Evolutionary conservation across 2,888 invertebrate species (phyloP).

Genomic region (Acleris holmiana): DNA sequence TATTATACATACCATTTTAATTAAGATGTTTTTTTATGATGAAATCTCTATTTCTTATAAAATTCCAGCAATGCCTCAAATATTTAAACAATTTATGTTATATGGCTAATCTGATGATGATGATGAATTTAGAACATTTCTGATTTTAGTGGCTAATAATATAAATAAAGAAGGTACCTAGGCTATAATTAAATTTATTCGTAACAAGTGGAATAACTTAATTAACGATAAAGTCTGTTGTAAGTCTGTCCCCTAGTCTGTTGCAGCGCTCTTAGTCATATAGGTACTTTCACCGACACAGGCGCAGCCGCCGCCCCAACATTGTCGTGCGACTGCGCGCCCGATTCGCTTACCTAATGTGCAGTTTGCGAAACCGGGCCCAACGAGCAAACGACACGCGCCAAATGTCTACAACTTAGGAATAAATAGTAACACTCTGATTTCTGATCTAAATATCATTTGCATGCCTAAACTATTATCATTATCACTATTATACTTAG

Average conservation of each 20-base stretch:
- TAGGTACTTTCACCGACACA: slow-evolving; percentile 69
- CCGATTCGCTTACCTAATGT: slow-evolving; percentile 75
- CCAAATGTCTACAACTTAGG: slow-evolving; percentile 53
- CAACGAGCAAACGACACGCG: slow-evolving; percentile 56
- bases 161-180: no score
- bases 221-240: slow-evolving; percentile 48
- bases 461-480: slow-evolving; percentile 12
- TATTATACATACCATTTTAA: no score
- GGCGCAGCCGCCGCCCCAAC: slow-evolving; percentile 58
- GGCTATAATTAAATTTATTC: slow-evolving; percentile 6
- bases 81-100: no score
- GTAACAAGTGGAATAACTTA: slow-evolving; percentile 40
- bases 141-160: neutral
- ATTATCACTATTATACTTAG: neutral
- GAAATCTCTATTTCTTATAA: no score
- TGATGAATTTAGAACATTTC: no score
- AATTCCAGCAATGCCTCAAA: no score
- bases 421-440: slow-evolving; percentile 45
- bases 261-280: slow-evolving; percentile 46
- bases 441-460: slow-evolving; percentile 26
- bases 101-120: no score
- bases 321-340: slow-evolving; percentile 70
- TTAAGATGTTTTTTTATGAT: no score
- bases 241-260: slow-evolving; percentile 54
- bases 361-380: slow-evolving; percentile 71